Base-by-base conservation (phyloP, 1,140 invertebrate species). In the Drosophila murphyi region DNA sequence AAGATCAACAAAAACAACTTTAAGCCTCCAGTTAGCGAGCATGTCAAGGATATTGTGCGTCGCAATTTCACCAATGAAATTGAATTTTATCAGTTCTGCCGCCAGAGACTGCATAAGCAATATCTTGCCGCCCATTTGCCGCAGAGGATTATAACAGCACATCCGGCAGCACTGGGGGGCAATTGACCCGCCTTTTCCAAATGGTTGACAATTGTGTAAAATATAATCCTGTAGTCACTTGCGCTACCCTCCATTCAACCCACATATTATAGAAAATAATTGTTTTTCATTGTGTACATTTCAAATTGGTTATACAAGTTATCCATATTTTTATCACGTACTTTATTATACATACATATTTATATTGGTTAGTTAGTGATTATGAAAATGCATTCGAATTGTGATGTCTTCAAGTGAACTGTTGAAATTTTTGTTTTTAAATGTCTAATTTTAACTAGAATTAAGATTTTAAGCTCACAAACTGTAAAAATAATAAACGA, bases 41-140 rank as follows among this genome's bases (percentile, higher is more conserved):
- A 96, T 83, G 95, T 98, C 0, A 97, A 97, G 92, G 95, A 97
- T 31, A 95, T 97, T n/a, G 96, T 98, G 0, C 94, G 97, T 70
- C 94, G 94, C 48, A 98, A 98, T 91, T 97, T 98, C 88, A 97
- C 97, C 0, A 94, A 96, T 61, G 97, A 98, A 93, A 97, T 98
- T 28, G 97, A 98, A 90, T 97, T 98, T 91, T 98, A 98, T 92
- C 96, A 98, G 85, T 98, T 98, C 89, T 97, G 97, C 88, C 95
- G 95, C 79, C 97, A 98, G 92, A 93, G 97, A 80, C 93, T 98
- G 5, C 95, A 98, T 78, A 94, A 95, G 90, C 97, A 98, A 91
- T 94, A 96, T 70, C 93, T 96, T 37, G 96, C 97, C 0, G 93
- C 97, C 4, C 94, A 95, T 83, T 92, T 94, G 54, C 93, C 94